Base-by-base conservation (phyloP, 2,113 vertebrate genomes). In the Sturnus vulgaris region DNA sequence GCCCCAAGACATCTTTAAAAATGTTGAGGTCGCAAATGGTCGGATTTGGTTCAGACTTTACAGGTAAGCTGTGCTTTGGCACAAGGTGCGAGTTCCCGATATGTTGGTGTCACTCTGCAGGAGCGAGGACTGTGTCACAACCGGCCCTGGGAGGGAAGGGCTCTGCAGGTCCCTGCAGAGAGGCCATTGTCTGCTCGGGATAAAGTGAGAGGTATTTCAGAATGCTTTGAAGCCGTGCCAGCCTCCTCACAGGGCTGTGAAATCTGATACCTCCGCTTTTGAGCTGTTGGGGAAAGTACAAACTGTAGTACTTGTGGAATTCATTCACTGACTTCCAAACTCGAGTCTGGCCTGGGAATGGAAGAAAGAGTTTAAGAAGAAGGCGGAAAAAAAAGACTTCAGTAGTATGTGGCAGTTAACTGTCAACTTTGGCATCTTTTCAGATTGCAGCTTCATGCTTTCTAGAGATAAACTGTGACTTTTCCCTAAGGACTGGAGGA, bases 301-400 rank as follows among this genome's bases (percentile, higher is more conserved):
- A 97, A 97, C 84, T 39, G 95, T 93, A 97, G 97, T 97, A 96
- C 97, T 98, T 97, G 96, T 91, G 97, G 96, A 97, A 98, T 98
- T 98, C 98, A 98, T 98, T 98, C 97, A 98, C 90, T 40, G 65
- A 79, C 95, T 96, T 98, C 98, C 98, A 98, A 93, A 93, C 92
- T 96, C 61, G 52, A 96, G 79, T 83, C 93, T 92, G 90, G 96
- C 92, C 96, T 96, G 95, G 83, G 70, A 97, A 95, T 39, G 53
- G 94, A 93, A 93, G 85, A 92, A 64, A 78, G 80, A 94, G 88
- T 61, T 90, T 37, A 80, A 93, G 88, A 85, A 86, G 89, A 72
- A 56, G 50, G 35, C 47, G 11, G 39, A 8, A 49, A 55, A 80
- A 37, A 77, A 73, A 52, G 44, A 23, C 57, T 91, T 64, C 55